Evolutionary conservation across 2,113 vertebrate species (phyloP).

Genomic region (Herpetotheres cachinnans): DNA sequence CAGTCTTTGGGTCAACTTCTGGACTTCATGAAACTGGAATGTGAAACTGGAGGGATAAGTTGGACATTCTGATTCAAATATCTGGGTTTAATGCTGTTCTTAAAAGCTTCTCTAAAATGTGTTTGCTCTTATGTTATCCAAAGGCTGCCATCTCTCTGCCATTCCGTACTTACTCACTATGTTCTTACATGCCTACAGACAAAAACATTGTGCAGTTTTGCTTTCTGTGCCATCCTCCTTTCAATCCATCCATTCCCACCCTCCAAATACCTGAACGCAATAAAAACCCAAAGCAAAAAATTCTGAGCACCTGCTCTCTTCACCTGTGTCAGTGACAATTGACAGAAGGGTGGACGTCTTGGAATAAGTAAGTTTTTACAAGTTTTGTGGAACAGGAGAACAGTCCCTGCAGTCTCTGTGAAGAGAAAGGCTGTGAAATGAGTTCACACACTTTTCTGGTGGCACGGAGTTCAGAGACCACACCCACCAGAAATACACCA

Average conservation of each 20-base stretch:
- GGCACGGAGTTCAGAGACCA: not conserved
- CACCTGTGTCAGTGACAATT: not conserved
- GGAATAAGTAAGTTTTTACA: not conserved
- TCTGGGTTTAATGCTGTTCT: not conserved
- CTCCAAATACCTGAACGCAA: not conserved
- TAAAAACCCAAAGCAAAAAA: not conserved
- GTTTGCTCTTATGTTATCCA: not conserved
- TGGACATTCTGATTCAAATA: not conserved
- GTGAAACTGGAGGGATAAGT: not conserved
- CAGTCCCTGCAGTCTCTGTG: not conserved
- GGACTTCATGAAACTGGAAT: not conserved
- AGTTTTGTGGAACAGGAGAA: not conserved
- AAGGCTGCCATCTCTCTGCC: not conserved
- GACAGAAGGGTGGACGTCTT: not conserved
- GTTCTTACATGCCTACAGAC: not conserved
- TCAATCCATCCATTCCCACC: not conserved
- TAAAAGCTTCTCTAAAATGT: not conserved
- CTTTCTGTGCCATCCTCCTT: not conserved
- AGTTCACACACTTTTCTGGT: not conserved
- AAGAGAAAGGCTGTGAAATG: not conserved
- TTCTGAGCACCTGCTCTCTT: accelerated
- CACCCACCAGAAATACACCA: not conserved
- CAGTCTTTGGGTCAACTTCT: not conserved
- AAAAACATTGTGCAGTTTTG: not conserved
- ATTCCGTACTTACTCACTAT: not conserved